Base-by-base conservation (phyloP, 2,797 vertebrate genomes). In the Acrossocheilus fasciatus region DNA sequence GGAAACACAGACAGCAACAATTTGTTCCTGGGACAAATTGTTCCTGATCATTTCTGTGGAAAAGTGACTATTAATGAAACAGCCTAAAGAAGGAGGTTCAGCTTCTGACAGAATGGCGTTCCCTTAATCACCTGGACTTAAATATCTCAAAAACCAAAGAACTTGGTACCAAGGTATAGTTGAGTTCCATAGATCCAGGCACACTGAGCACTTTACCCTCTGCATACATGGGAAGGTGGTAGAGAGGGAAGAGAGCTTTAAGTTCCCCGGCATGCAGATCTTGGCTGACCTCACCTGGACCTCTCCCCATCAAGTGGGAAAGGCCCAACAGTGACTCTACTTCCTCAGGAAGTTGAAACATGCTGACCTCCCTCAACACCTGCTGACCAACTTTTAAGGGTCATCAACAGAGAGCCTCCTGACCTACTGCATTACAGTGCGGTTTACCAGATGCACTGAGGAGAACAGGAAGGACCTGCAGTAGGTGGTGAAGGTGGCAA, bases 261-360 rank as follows among this genome's bases (percentile, higher is more conserved):
- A 17, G 7, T 18, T 69, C 5, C 12, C 50, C 30, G n/a, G 72
- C 2, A 2, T 47, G 43, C 11, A 45, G 43, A 74, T 73, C 70
- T 43, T 20, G 2, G 70, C 41, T 73, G 70, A 52, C 14, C 45
- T 75, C 41, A 76, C 74, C 26, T 76, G 74, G 43, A 36, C 26
- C 15, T 69, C 15, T 69, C 66, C 7, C 7, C 34, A 76, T 6
- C 74, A 54, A 30, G 15, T 76, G 47, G 26, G 47, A 8, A 39
- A 30, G 26, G 17, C 26, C 12, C 73, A 76, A 50, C 72, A 30
- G 45, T 52, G 26, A 17, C 47, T 57, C 34, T 57, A 54, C 50
- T 77, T 77, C 18, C 20, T 77, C 50, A 57, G 30, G 30, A 57
- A 77, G 74, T 36, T 76, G 36, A 76, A 76, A 20, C 74, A 54